Percentiles rank a stretch among this genome's conserved stretches.
Conservation (phyloP, 2,888 invertebrate species). For the Heliconius erato region DNA sequence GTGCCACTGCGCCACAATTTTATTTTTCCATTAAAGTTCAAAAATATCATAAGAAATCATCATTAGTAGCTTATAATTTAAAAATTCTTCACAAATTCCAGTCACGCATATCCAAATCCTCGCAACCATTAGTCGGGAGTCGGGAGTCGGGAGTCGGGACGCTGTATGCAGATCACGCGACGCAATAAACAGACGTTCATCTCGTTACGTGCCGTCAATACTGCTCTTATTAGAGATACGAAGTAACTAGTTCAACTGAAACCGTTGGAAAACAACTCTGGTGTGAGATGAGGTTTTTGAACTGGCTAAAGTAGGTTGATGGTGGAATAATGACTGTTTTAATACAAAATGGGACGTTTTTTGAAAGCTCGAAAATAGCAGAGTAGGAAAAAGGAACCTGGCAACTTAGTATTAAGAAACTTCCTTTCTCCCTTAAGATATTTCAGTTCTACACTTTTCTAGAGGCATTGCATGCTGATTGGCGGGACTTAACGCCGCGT, state of each 20-base stretch:
- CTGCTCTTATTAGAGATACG: slow-evolving; percentile 32
- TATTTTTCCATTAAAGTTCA: neutral
- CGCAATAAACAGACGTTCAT: slow-evolving; percentile 43
- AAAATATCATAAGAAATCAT: neutral
- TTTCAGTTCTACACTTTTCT: neutral
- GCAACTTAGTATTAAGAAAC: too few species aligned
- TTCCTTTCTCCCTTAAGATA: neutral
- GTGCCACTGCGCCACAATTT: too few species aligned
- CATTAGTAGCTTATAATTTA: neutral
- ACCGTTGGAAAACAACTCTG: neutral
- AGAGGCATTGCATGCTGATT: neutral
- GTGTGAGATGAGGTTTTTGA: neutral
- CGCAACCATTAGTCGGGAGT: slow-evolving; percentile 20
- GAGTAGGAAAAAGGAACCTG: neutral
- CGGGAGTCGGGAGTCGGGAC: neutral
- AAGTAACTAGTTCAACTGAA: slow-evolving; percentile 2
- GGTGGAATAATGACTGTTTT: neutral
- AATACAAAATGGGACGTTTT: neutral
- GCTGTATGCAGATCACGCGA: slow-evolving; percentile 42
- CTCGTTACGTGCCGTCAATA: slow-evolving; percentile 37
- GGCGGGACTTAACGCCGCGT: neutral
- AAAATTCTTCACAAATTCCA: slow-evolving; percentile 27
- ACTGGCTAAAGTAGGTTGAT: neutral
- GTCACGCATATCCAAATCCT: slow-evolving; percentile 45
- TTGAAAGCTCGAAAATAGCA: neutral